phyloP scores from a whole-genome alignment of 2,113 vertebrate genomes.

The Semnornis frantzii region DNA sequence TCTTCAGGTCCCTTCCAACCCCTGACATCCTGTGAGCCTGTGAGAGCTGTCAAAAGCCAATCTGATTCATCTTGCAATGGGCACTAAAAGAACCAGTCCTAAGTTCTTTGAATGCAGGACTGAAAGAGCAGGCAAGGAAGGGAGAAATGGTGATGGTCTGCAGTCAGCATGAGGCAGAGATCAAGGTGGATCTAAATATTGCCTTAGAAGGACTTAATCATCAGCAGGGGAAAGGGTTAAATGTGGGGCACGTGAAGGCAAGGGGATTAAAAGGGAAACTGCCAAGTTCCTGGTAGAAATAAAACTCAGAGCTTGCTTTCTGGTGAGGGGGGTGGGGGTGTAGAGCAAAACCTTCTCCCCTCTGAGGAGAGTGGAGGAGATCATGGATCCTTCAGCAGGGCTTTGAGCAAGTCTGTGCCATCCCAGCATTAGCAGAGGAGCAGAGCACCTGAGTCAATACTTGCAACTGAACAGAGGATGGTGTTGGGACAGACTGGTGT shows the following conservation, averaged over 20 bases:
- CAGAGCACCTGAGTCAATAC: neutral
- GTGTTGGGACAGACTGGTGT: neutral
- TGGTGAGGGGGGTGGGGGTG: too few species aligned
- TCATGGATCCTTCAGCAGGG: rapidly evolving
- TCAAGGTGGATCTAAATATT: neutral
- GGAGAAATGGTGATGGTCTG: neutral
- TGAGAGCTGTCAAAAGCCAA: neutral
- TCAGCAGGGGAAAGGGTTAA: neutral
- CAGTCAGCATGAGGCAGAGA: neutral
- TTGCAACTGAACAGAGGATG: neutral
- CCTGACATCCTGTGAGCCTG: too few species aligned
- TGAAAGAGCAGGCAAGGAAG: neutral
- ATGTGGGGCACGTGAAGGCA: neutral
- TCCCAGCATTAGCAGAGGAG: neutral
- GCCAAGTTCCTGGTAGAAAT: neutral
- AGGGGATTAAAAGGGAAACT: neutral
- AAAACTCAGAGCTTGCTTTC: neutral
- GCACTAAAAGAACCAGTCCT: neutral
- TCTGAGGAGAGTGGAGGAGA: neutral
- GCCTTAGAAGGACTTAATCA: neutral
- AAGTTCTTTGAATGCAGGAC: neutral
- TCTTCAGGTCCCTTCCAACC: too few species aligned
- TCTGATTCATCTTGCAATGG: neutral
- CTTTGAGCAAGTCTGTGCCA: neutral
- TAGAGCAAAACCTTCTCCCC: neutral